Evolutionary conservation across 2,888 invertebrate genomes (phyloP).

Genomic region (Cenopis cana): DNA sequence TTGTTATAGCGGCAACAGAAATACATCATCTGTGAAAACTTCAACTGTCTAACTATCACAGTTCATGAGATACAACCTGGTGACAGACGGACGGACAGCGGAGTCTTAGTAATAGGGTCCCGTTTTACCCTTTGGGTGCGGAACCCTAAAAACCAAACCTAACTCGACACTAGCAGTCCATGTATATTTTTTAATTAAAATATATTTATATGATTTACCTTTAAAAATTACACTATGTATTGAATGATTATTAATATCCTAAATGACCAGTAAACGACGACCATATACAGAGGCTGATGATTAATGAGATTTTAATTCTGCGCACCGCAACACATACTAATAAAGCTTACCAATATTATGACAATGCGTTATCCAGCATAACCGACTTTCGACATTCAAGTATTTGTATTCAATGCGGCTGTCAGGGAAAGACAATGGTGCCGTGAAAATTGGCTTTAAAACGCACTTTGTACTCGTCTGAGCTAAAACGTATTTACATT

Average conservation of each 20-base stretch:
- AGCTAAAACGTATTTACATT: conserved; percentile 54
- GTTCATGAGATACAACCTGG: too few relatives aligned
- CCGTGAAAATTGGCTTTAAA: conserved; percentile 70
- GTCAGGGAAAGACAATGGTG: conserved; percentile 57
- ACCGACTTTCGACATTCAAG: conserved; percentile 53
- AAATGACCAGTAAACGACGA: not conserved
- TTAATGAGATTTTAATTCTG: not conserved
- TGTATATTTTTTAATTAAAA: too few relatives aligned
- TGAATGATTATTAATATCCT: not conserved
- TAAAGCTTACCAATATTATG: conserved; percentile 15
- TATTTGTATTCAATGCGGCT: conserved; percentile 59
- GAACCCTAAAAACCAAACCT: too few relatives aligned
- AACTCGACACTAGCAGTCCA: too few relatives aligned
- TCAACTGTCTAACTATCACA: too few relatives aligned
- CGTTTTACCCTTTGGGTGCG: too few relatives aligned
- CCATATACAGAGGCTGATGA: not conserved
- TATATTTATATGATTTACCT: too few relatives aligned
- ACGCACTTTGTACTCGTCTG: conserved; percentile 62
- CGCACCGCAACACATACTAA: not conserved
- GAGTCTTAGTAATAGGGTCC: too few relatives aligned
- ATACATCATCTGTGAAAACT: too few relatives aligned
- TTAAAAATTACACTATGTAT: too few relatives aligned
- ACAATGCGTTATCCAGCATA: conserved; percentile 26
- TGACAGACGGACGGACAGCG: too few relatives aligned
- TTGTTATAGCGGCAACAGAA: too few relatives aligned